phyloP scores from a whole-genome alignment of 2,113 vertebrate genomes.

The Anguilla rostrata region DNA sequence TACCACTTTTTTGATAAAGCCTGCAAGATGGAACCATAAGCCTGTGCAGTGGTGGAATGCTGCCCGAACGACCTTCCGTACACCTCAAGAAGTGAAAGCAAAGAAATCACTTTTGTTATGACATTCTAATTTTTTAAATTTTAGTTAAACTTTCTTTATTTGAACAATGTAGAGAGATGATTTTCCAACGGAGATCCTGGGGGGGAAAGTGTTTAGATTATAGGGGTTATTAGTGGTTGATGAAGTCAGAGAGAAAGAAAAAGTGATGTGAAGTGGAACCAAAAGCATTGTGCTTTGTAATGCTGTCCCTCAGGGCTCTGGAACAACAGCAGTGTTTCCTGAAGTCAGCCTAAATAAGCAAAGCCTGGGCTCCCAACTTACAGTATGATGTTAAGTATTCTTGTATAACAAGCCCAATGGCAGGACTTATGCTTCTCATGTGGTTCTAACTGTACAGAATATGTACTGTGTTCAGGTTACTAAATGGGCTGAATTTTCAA shows the following conservation, averaged over 20 bases:
- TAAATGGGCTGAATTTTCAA: not conserved
- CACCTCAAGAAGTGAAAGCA: not conserved
- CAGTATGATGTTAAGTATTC: not conserved
- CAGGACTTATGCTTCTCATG: not conserved
- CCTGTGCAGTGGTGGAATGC: not conserved
- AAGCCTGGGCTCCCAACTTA: not conserved
- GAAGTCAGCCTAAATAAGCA: not conserved
- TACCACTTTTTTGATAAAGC: not conserved
- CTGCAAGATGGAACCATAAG: too few relatives aligned
- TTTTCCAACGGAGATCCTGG: conserved; percentile 37
- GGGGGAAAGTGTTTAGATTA: too few relatives aligned
- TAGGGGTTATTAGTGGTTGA: conserved; percentile 28
- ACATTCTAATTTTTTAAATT: not conserved
- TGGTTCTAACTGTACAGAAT: not conserved
- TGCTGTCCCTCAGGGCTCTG: not conserved
- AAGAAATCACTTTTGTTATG: conserved; percentile 11
- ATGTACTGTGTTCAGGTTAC: not conserved
- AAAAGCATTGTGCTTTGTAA: not conserved
- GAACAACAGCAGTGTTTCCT: not conserved
- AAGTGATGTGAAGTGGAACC: not conserved
- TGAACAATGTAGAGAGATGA: conserved; percentile 21
- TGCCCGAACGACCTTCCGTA: not conserved
- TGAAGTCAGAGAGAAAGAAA: conserved; percentile 18
- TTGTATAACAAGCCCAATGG: not conserved
- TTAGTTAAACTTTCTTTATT: not conserved